Evolutionary conservation across 2,797 vertebrate species (phyloP), one percentile per base, ranked within the genome.

Genomic region (Galagoides demidoff): DNA sequence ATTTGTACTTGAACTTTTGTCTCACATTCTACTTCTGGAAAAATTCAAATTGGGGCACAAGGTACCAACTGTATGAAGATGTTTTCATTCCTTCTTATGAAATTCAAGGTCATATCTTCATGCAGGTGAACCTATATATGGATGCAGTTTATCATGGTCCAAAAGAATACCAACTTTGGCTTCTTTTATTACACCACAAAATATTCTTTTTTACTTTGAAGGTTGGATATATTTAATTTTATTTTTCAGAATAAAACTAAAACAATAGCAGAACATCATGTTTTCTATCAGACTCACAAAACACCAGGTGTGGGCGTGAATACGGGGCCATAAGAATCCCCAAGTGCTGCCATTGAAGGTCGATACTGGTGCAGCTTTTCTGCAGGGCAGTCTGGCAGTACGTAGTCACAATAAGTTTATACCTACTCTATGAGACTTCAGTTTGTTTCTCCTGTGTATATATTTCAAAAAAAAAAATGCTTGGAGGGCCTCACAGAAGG

Each of bases 181-280:
- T 76, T 79, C 29, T 45, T 45, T 78, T 64, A 43, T 57, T 64
- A 10, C 16, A 11, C 19, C 7, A 70, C 34, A 25, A 45, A 22
- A 22, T 94, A 29, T 92, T 23, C 52, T 59, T 52, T 52, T 55
- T n/a, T 23, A 16, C 17, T 59, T 68, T 91, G n/a, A 81, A 81
- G 49, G 59, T 83, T 82, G 8, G 7, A 31, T 49, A 78, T 39
- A 11, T 73, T 90, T 95, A 66, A 74, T 27, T 88, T 88, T 91
- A 23, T 37, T 71, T 89, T 89, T 87, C 66, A 85, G 31, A 85
- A 91, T 43, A 39, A 91, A 89, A 95, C 19, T 39, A n/a, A 82
- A 92, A 64, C 49, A 49, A 71, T 19, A 37, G 45, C 43, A 31
- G 89, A 13, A 7, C 11, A 78, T 74, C 5, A 27, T 29, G n/a